A percentile compares a stretch with the other conserved stretches of the same genome.
These are phyloP conservation scores for Engraulis encrasicolus DNA, from an alignment of 2,113 vertebrate genomes.

Conservation along the genomic window DNA sequence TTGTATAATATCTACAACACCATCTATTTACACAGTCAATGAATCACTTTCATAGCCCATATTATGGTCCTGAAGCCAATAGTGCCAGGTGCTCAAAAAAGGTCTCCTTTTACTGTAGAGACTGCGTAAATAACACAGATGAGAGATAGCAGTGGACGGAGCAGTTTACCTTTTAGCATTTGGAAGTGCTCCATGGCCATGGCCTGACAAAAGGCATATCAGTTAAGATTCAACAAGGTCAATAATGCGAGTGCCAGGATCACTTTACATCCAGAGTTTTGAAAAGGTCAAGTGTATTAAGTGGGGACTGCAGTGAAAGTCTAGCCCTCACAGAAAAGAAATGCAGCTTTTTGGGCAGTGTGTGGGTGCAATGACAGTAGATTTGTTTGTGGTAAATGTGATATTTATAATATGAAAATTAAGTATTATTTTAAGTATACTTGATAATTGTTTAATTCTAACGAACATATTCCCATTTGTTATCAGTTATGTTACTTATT, in stretches of 20 bases:
- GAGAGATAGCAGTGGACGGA: background rate
- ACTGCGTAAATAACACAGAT: background rate
- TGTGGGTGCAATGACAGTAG: background rate
- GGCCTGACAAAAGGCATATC: background rate
- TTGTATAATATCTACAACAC: too few relatives aligned
- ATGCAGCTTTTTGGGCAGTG: background rate
- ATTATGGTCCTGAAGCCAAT: background rate
- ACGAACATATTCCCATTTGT: background rate
- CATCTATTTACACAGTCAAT: too few relatives aligned
- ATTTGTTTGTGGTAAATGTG: background rate
- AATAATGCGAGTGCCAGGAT: slow-evolving; percentile 6
- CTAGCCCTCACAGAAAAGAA: background rate
- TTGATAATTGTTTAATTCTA: background rate
- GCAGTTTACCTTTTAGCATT: background rate
- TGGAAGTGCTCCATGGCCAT: background rate
- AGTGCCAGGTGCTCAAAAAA: background rate
- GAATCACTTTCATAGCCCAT: background rate
- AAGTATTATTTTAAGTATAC: background rate
- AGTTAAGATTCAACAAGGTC: background rate
- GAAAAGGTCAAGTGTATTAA: background rate
- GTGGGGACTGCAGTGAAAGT: slow-evolving; percentile 1
- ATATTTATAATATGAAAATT: too few relatives aligned
- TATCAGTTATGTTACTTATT: background rate
- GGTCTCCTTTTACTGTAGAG: background rate
- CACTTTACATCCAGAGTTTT: background rate